Conservation (phyloP, 2,113 vertebrate genomes). For the Spea multiplicata region DNA sequence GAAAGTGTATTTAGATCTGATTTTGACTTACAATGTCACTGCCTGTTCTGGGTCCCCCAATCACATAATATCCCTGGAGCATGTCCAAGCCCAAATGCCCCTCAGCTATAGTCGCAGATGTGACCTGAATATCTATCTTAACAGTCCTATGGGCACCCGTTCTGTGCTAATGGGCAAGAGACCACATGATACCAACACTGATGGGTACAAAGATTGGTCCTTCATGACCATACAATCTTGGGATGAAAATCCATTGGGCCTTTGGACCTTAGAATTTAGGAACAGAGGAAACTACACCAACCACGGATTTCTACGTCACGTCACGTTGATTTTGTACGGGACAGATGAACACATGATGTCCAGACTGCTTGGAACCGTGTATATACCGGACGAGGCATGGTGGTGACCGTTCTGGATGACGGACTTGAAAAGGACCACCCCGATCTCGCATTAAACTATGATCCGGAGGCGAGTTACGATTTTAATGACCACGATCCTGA, state of each 20-base stretch:
- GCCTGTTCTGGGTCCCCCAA: slow-evolving; percentile 46
- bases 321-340: no score
- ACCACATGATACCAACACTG: slow-evolving; percentile 63
- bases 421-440: slow-evolving; percentile 67
- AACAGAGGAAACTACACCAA: slow-evolving; percentile 66
- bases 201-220: slow-evolving; percentile 71
- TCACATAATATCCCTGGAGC: slow-evolving; percentile 70
- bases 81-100: slow-evolving; percentile 68
- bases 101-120: slow-evolving; percentile 71
- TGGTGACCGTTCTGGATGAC: slow-evolving; percentile 62
- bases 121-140: slow-evolving; percentile 69
- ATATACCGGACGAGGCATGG: slow-evolving; percentile 60
- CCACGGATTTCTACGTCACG: slow-evolving; percentile 55
- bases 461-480: slow-evolving; percentile 71
- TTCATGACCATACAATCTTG: slow-evolving; percentile 80
- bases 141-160: slow-evolving; percentile 70
- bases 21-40: slow-evolving; percentile 41
- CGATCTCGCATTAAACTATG: slow-evolving; percentile 63
- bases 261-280: slow-evolving; percentile 67
- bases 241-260: slow-evolving; percentile 71
- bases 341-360: no score
- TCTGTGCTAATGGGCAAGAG: slow-evolving; percentile 69
- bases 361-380: slow-evolving; percentile 60
- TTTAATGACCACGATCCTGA: slow-evolving; percentile 69
- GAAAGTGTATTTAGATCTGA: slow-evolving; percentile 47